Evolutionary conservation across 1,140 invertebrate genomes (phyloP).

Genomic region (Maconellicoccus hirsutus): DNA sequence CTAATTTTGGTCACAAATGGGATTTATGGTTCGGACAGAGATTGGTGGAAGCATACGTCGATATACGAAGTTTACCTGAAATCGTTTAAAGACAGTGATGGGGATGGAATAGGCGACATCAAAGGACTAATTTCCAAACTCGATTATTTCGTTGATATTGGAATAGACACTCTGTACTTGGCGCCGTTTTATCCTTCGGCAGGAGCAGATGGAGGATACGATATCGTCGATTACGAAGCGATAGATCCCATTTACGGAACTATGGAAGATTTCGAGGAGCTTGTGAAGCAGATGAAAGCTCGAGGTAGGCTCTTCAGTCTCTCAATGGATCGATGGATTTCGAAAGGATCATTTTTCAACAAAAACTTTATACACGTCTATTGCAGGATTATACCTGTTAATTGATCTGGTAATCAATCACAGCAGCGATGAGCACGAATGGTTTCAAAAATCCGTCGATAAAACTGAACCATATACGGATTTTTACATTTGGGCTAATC

Average conservation of each 20-base stretch:
- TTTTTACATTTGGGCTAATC: conserved; percentile 61
- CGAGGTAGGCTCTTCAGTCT: too few species aligned
- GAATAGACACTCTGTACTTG: conserved; percentile 32
- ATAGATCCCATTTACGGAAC: conserved; percentile 18
- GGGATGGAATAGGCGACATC: conserved; percentile 61
- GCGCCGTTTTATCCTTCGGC: conserved; percentile 38
- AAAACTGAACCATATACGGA: conserved; percentile 47
- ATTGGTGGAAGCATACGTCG: conserved; percentile 58
- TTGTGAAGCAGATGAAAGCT: conserved; percentile 10
- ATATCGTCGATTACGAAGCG: conserved; percentile 57
- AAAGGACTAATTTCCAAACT: not conserved
- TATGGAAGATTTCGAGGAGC: conserved; percentile 21
- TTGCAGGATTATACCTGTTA: conserved; percentile 55
- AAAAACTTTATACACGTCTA: too few species aligned
- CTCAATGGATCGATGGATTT: too few species aligned
- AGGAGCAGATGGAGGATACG: conserved; percentile 59
- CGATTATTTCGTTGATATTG: conserved; percentile 27
- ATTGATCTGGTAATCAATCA: conserved; percentile 80
- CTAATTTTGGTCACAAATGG: too few species aligned
- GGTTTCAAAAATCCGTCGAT: conserved; percentile 57
- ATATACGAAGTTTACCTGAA: conserved; percentile 70
- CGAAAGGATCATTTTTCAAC: too few species aligned
- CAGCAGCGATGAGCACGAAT: conserved; percentile 58
- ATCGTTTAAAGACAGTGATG: conserved; percentile 64
- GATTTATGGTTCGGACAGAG: too few species aligned